Evolutionary conservation across 1,140 invertebrate genomes (phyloP), one percentile per base, ranked within the genome.

Genomic region (Leptinotarsa lineolata): DNA sequence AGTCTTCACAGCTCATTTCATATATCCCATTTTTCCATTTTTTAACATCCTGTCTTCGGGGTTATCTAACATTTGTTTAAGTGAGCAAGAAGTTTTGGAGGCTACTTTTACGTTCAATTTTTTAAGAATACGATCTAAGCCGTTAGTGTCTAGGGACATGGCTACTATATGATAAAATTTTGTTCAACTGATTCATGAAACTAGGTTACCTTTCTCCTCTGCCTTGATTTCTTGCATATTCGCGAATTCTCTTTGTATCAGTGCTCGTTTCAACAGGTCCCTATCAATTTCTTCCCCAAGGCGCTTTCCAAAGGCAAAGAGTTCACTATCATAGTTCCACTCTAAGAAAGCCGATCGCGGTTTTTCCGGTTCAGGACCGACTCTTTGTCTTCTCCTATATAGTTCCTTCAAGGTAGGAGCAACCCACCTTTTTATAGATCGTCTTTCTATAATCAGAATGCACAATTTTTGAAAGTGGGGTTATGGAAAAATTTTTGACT

Each of bases 271-370:
- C 24, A 98, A 82, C 20, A 92, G 83, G 61, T 89, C 84, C 1
- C 86, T 82, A 73, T 94, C 86, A 81, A 98, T 95, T 11, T 92
- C 87, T 87, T 98, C 97, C n/a, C 91, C 90, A 13, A 98, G 85
- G 59, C 97, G 87, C 79, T 92, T 90, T 30, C 91, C 92, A 87
- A 98, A 97, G 4, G 95, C 93, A 87, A 88, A 97, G 18, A 97
- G 72, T 86, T 98, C 97, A 0, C 94, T 89, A 76, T 92, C 88
- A 83, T 95, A 92, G 83, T 97, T 97, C 96, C 94, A 95, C 77
- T 95, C 93, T 13, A 92, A 69, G 80, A 88, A 94, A 45, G 86
- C 86, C 44, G 88, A 91, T 54, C 93, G 87, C 4, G 85, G 85
- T 21, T 72, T 61, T 67, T 84, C 81, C 18, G 82, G 79, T 67